Evolutionary conservation across 2,797 vertebrate genomes (phyloP), one percentile per base, ranked within the genome.

Genomic region (Borostomias antarcticus): DNA sequence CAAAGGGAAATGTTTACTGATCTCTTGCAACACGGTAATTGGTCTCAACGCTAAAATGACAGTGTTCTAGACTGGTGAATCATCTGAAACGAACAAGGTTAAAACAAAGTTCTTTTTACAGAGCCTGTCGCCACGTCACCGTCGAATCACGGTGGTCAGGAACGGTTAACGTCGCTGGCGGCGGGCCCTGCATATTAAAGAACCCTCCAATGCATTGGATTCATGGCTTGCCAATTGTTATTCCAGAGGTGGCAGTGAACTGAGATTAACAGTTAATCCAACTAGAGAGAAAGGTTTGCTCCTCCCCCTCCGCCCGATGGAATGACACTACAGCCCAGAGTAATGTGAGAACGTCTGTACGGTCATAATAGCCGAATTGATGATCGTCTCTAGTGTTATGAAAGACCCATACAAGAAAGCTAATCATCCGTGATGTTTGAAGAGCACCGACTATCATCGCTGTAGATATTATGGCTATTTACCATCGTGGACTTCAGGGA

Each of bases 391-490:
- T 35, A 63, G 43, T 70, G 54, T 68, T 26, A 64, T 26, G 71
- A 70, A 69, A 52, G 58, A 60, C 29, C 62, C 63, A 59, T 59
- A 57, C 19, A 35, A 57, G 6, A 19, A 30, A 62, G 61, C 11
- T 50, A 69, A 63, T 74, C 67, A 60, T 62, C 60, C 58, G 3
- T 60, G 9, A 26, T 59, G 17, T 66, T 58, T 58, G 62, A 74
- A 68, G 62, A 66, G 78, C 75, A 75, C 58, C 19, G 53, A 56
- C 51, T 77, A 80, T 78, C 74, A 81, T 76, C 73, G 72, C 62
- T 8, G 0, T 54, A 56, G 66, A 78, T 71, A n/a, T 70, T 62
- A 65, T 5, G 23, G 43, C 67, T 56, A 52, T 57, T 56, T 70
- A 66, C 62, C 76, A 68, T 40, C 62, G 66, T 48, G 62, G 74